These are phyloP conservation scores for Scolanthus callimorphus DNA, from an alignment of 92 coral and sea anemone species.

Conservation along the genomic window DNA sequence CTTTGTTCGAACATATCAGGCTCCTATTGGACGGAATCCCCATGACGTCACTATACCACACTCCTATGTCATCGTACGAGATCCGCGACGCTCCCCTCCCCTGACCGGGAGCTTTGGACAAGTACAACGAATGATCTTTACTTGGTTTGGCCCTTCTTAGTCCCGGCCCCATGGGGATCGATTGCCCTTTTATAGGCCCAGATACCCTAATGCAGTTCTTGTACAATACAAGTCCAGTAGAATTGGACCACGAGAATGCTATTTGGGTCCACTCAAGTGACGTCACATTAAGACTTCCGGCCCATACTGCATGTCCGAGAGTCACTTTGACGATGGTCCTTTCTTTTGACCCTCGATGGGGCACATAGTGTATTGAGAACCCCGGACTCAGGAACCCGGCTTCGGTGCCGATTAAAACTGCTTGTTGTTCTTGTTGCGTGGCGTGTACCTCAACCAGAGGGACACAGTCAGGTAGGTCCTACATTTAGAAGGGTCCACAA, in stretches of 20 bases:
- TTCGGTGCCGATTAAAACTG: slow-evolving; percentile 61
- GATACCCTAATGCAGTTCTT: slow-evolving; percentile 57
- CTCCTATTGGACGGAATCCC: slow-evolving; percentile 9
- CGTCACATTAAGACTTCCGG: slow-evolving; percentile 23
- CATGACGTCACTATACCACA: slow-evolving; percentile 49
- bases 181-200: background rate
- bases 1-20: slow-evolving; percentile 43
- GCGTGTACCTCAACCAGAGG: slow-evolving; percentile 61
- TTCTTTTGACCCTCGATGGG: slow-evolving; percentile 24
- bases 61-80: slow-evolving; percentile 69
- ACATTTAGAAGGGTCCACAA: slow-evolving; percentile 60
- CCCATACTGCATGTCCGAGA: slow-evolving; percentile 45
- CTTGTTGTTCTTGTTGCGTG: slow-evolving; percentile 6
- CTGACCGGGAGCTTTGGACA: slow-evolving; percentile 35
- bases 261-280: slow-evolving; percentile 63
- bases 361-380: slow-evolving; percentile 50
- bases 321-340: slow-evolving; percentile 42
- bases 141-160: background rate
- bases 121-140: slow-evolving; percentile 3
- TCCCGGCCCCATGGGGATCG: background rate
- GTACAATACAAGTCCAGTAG: slow-evolving; percentile 51
- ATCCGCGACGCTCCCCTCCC: slow-evolving; percentile 31
- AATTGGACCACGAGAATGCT: slow-evolving; percentile 61
- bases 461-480: slow-evolving; percentile 46
- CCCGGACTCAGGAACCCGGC: slow-evolving; percentile 27